Conservation (phyloP, 2,888 invertebrate species). For the Buathra laborator region DNA sequence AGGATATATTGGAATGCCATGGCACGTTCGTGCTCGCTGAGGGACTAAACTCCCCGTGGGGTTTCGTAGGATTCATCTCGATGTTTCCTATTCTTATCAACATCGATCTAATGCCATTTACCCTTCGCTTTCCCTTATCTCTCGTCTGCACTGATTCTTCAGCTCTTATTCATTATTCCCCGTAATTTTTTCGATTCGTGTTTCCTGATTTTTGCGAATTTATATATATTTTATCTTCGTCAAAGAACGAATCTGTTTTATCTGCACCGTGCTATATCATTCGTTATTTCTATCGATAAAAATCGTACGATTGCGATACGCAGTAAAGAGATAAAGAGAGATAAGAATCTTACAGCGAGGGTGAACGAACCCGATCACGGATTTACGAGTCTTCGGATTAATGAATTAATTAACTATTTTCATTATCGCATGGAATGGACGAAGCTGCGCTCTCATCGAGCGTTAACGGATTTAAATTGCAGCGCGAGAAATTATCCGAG, state of each 20-base stretch:
- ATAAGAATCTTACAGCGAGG: background rate
- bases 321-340: background rate
- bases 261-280: background rate
- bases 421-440: background rate
- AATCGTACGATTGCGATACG: background rate
- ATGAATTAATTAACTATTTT: conserved; percentile 22
- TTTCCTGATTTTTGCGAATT: background rate
- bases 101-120: conserved; percentile 19
- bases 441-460: background rate
- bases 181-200: background rate
- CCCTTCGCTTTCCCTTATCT: conserved; percentile 4
- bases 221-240: background rate
- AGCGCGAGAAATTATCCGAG: background rate
- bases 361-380: background rate
- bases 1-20: conserved; percentile 36
- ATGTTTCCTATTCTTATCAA: conserved; percentile 37
- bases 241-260: background rate
- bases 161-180: background rate
- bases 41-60: conserved; percentile 33
- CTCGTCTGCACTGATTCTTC: background rate
- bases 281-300: background rate
- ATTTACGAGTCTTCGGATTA: background rate
- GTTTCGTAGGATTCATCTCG: conserved; percentile 20
- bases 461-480: conserved; percentile 10
- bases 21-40: conserved; percentile 46